Conservation (phyloP, 92 coral and sea anemone species). For the Anthopleura xanthogrammica region DNA sequence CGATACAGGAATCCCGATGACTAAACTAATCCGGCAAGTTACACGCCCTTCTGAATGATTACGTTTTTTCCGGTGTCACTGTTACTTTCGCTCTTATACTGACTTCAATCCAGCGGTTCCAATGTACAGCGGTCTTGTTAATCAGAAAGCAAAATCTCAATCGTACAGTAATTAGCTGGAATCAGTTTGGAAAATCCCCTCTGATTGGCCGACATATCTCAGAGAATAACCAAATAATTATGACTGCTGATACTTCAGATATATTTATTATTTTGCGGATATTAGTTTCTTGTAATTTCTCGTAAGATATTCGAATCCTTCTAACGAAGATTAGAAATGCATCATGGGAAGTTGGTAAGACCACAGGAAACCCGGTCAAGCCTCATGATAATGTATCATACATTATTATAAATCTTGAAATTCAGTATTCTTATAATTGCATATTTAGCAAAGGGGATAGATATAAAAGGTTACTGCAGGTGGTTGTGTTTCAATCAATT, state of each 20-base stretch:
- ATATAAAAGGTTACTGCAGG: not conserved
- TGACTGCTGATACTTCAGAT: not conserved
- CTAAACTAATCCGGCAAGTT: not conserved
- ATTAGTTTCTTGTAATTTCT: too few species aligned
- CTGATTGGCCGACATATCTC: not conserved
- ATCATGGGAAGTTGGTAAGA: not conserved
- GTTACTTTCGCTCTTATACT: not conserved
- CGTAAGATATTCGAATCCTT: not conserved
- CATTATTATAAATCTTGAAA: too few species aligned
- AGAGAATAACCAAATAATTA: not conserved
- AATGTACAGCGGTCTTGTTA: not conserved
- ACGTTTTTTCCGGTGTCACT: too few species aligned
- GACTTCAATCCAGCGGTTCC: not conserved
- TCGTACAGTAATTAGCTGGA: not conserved
- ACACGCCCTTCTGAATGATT: not conserved
- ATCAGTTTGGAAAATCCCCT: not conserved
- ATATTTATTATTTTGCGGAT: not conserved
- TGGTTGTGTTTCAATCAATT: too few species aligned
- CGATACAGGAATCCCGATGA: not conserved
- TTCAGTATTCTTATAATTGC: too few species aligned
- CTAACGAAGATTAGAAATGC: not conserved
- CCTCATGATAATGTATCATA: not conserved
- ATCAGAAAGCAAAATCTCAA: not conserved
- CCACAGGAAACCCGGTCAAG: not conserved
- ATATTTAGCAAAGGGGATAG: not conserved